These are phyloP conservation scores for Acromyrmex charruanus DNA, from an alignment of 1,140 invertebrate species.

Conservation along the genomic window DNA sequence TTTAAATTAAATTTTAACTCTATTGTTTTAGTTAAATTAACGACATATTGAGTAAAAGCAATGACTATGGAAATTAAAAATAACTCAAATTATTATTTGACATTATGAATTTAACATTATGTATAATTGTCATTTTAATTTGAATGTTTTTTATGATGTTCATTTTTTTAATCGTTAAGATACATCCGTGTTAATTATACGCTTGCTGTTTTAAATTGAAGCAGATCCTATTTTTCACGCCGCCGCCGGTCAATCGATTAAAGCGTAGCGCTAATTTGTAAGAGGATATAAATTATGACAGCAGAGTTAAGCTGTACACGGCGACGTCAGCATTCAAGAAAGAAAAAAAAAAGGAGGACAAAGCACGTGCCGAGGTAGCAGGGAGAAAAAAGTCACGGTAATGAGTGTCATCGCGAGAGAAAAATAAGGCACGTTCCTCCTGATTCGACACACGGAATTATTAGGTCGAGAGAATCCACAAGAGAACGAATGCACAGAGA, in stretches of 20 bases:
- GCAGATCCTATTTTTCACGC: neutral
- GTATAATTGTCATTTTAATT: neutral
- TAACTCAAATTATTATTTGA: too few species aligned
- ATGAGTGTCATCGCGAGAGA: slow-evolving; percentile 26
- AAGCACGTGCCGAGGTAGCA: neutral
- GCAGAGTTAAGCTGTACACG: slow-evolving; percentile 12
- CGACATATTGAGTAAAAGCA: too few species aligned
- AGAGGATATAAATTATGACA: slow-evolving; percentile 31
- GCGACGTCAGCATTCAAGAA: slow-evolving; percentile 32
- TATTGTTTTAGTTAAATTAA: too few species aligned
- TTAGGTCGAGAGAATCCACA: slow-evolving; percentile 66
- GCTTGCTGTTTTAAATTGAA: slow-evolving; percentile 9
- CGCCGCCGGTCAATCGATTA: slow-evolving; percentile 20
- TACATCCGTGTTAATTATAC: slow-evolving; percentile 22
- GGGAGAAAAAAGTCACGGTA: slow-evolving; percentile 13
- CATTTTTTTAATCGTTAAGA: slow-evolving; percentile 3
- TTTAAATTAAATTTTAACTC: too few species aligned
- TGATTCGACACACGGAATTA: slow-evolving; percentile 65
- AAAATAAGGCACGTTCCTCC: slow-evolving; percentile 54
- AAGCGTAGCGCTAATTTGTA: slow-evolving; percentile 31
- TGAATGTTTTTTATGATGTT: slow-evolving; percentile 2
- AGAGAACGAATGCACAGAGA: neutral
- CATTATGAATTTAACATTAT: too few species aligned
- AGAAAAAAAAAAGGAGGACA: neutral
- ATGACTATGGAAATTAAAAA: too few species aligned